phyloP scores from a whole-genome alignment of 2,113 vertebrate genomes.

The Struthio camelus region DNA sequence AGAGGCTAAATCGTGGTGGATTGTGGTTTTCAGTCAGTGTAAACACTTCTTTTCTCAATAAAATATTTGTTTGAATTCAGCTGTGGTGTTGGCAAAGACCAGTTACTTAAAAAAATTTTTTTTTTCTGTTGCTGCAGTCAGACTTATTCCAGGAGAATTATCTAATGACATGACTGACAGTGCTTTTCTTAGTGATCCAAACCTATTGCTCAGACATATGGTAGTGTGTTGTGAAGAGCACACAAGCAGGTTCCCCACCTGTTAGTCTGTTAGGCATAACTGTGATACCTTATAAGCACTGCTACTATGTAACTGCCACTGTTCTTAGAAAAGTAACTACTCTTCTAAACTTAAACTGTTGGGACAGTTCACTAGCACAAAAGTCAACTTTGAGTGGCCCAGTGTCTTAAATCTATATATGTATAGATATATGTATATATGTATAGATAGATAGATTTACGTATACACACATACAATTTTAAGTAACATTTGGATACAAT shows the following conservation, averaged over 20 bases:
- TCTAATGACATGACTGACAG: accelerated
- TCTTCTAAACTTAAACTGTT: background rate
- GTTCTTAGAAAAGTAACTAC: background rate
- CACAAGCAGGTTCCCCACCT: too few relatives aligned
- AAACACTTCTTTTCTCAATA: constrained; percentile 63
- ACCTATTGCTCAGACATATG: accelerated
- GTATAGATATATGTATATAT: too few relatives aligned
- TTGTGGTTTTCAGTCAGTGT: background rate
- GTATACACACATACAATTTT: background rate
- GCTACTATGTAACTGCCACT: background rate
- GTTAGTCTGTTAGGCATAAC: accelerated
- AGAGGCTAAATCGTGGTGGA: background rate
- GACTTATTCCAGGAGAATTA: background rate
- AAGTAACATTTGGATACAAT: background rate
- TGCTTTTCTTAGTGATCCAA: background rate
- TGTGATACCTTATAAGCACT: background rate
- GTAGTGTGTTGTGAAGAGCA: accelerated
- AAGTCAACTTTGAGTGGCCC: background rate
- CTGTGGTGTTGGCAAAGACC: background rate
- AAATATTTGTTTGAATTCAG: constrained; percentile 46
- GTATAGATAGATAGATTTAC: too few relatives aligned
- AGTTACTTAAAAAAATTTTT: background rate
- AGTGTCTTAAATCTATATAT: background rate
- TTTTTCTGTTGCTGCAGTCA: background rate
- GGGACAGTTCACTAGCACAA: background rate